phyloP scores from a whole-genome alignment of 1,140 invertebrate genomes.

The Penaeus chinensis region DNA sequence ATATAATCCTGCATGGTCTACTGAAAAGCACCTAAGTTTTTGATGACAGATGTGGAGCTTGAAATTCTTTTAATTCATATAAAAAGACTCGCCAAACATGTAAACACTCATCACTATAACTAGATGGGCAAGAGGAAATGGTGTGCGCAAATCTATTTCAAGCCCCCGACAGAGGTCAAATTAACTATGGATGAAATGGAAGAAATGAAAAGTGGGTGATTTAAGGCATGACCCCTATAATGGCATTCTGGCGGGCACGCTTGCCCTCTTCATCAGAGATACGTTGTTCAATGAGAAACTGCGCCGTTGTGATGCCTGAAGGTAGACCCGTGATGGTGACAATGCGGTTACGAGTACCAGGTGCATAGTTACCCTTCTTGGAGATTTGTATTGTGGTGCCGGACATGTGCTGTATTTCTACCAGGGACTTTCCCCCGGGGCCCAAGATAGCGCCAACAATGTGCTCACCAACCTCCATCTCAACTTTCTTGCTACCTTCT shows the following conservation, averaged over 20 bases:
- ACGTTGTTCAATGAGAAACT: conserved; percentile 94
- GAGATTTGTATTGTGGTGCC: conserved; percentile 98
- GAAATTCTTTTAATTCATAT: no score
- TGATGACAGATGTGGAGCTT: no score
- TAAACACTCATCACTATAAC: conserved; percentile 54
- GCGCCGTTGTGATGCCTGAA: conserved; percentile 88
- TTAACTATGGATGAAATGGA: conserved; percentile 49
- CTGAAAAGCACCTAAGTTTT: no score
- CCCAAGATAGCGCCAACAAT: conserved; percentile 97
- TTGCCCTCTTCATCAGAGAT: conserved; percentile 95
- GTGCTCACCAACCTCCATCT: conserved; percentile 86
- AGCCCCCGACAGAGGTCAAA: conserved; percentile 45
- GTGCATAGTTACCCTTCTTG: conserved; percentile 97
- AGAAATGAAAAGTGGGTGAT: conserved; percentile 40
- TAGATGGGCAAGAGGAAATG: conserved; percentile 47
- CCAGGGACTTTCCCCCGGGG: conserved; percentile 92
- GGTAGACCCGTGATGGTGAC: conserved; percentile 93
- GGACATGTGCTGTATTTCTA: conserved; percentile 96
- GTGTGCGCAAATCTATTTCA: conserved; percentile 49
- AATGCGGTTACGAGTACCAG: conserved; percentile 95
- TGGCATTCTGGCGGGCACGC: conserved; percentile 87
- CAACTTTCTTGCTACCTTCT: conserved; percentile 63
- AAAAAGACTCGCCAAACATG: conserved; percentile 45
- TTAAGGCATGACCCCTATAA: conserved; percentile 67
- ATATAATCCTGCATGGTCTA: neutral